Evolutionary conservation across 2,113 vertebrate species (phyloP).

Genomic region (Chaetura pelagica): DNA sequence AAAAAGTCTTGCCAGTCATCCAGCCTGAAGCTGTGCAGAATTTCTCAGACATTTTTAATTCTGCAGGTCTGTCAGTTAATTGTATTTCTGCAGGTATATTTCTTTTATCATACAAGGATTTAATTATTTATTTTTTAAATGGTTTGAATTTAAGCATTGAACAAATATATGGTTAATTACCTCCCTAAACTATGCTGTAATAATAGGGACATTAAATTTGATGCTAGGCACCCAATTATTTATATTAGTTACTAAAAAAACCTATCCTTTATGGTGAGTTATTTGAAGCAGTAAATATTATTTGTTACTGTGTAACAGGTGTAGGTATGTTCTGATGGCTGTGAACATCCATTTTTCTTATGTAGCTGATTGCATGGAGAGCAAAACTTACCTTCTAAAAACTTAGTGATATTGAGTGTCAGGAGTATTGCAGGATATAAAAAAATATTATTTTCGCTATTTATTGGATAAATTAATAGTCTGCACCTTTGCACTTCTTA

Average conservation of each 20-base stretch:
- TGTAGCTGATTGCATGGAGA: slow-evolving; percentile 39
- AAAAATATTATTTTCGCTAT: slow-evolving; percentile 27
- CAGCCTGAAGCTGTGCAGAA: neutral
- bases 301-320: slow-evolving; percentile 1
- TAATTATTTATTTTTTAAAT: no score
- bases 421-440: neutral
- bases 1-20: neutral
- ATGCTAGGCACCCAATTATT: slow-evolving; percentile 1
- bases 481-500: neutral
- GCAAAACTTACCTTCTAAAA: slow-evolving; percentile 47
- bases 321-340: slow-evolving; percentile 32
- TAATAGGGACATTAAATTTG: slow-evolving; percentile 51
- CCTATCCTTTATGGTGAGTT: neutral
- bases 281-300: slow-evolving; percentile 48
- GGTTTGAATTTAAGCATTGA: slow-evolving; percentile 13
- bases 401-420: neutral
- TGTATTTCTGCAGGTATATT: slow-evolving; percentile 30
- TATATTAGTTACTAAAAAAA: slow-evolving; percentile 53
- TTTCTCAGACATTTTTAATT: neutral
- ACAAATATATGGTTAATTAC: slow-evolving; percentile 22
- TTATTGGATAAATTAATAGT: slow-evolving; percentile 39
- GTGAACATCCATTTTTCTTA: neutral
- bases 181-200: slow-evolving; percentile 19
- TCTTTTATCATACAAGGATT: slow-evolving; percentile 22
- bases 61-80: neutral